Evolutionary conservation across 2,797 vertebrate species (phyloP).

Genomic region (Gymnoscopelus braueri): DNA sequence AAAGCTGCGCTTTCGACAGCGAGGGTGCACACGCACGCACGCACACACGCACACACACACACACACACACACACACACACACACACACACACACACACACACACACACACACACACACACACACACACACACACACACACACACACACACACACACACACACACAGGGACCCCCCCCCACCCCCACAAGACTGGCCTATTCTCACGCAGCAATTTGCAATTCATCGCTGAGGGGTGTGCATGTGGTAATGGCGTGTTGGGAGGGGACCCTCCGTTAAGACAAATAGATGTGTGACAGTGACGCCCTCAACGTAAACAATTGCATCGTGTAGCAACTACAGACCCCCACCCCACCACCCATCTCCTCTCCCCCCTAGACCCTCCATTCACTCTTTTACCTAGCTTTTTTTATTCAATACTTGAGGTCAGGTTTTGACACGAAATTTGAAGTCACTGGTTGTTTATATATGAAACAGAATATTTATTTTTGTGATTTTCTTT

Average conservation of each 20-base stretch:
- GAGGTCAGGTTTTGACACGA: conserved; percentile 81
- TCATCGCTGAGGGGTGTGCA: conserved; percentile 47
- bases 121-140: neutral
- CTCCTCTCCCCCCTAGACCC: conserved; percentile 19
- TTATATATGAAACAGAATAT: conserved; percentile 84
- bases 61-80: neutral
- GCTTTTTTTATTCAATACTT: conserved; percentile 80
- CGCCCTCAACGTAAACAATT: conserved; percentile 73
- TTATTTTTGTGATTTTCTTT: conserved; percentile 83
- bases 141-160: conserved; percentile 1
- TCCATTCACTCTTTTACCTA: conserved; percentile 51
- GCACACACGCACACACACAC: too few relatives aligned
- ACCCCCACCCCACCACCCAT: neutral
- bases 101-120: conserved; percentile 1
- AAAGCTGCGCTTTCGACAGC: conserved; percentile 4
- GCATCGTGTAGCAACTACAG: conserved; percentile 52
- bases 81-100: neutral
- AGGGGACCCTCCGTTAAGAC: conserved; percentile 62
- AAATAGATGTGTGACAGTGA: conserved; percentile 71
- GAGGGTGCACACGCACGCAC: neutral
- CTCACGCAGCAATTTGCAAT: conserved; percentile 62
- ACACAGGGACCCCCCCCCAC: conserved; percentile 3
- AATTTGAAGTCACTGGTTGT: conserved; percentile 86
- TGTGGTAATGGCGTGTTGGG: conserved; percentile 65
- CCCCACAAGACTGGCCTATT: conserved; percentile 54